Conservation (phyloP, 2,888 invertebrate genomes). For the Nomada fabriciana region DNA sequence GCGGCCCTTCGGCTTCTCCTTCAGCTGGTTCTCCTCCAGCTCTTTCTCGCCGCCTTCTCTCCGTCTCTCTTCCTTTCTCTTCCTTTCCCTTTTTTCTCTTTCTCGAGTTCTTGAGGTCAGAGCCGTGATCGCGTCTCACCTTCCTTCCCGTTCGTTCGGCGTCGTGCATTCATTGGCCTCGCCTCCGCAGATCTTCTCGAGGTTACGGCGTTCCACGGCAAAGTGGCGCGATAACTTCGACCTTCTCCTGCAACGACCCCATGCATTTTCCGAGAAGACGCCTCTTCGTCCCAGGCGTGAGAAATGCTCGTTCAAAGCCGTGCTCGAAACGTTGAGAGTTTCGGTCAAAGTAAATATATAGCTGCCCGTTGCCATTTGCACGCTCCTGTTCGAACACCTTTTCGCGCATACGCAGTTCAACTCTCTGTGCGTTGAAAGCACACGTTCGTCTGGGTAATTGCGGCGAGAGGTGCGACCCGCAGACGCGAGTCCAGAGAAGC, state of each 20-base stretch:
- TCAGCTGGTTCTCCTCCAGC: slow-evolving; percentile 24
- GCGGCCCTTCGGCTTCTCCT: slow-evolving; percentile 2
- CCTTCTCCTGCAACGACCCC: slow-evolving; percentile 37
- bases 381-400: too few relatives aligned
- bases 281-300: too few relatives aligned
- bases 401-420: too few relatives aligned
- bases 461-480: too few relatives aligned
- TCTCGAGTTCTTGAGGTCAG: slow-evolving; percentile 76
- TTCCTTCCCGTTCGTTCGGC: slow-evolving; percentile 73
- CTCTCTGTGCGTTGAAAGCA: too few relatives aligned
- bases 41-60: slow-evolving; percentile 24
- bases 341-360: too few relatives aligned
- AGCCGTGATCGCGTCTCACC: slow-evolving; percentile 73
- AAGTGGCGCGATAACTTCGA: slow-evolving; percentile 39
- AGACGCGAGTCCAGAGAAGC: background rate
- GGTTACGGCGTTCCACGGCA: slow-evolving; percentile 58
- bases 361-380: too few relatives aligned
- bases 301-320: too few relatives aligned
- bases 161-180: slow-evolving; percentile 76
- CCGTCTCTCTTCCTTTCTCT: background rate
- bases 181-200: slow-evolving; percentile 66
- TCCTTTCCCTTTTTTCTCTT: slow-evolving; percentile 35
- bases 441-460: too few relatives aligned
- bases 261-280: background rate
- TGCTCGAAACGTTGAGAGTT: too few relatives aligned